A percentile compares a stretch with the other conserved stretches of the same genome.
Evolutionary conservation across 2,888 invertebrate species (phyloP).

Genomic region (Herminia tarsipennalis): DNA sequence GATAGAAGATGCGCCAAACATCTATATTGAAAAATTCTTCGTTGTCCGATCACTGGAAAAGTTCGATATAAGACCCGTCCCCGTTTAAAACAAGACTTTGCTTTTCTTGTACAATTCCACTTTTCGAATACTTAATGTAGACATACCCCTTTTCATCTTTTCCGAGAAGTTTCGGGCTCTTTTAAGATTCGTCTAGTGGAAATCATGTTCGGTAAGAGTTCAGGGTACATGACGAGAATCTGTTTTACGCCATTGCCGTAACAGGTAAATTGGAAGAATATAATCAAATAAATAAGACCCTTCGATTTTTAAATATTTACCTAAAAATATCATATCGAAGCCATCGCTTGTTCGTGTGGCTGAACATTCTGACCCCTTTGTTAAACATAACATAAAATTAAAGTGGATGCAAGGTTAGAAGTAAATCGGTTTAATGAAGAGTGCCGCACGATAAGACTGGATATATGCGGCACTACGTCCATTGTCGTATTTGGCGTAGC

Average conservation of each 20-base stretch:
- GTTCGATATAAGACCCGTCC: slow-evolving; percentile 72
- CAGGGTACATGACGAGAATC: slow-evolving; percentile 41
- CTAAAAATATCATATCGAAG: no score
- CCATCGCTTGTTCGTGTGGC: background rate
- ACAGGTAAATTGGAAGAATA: slow-evolving; percentile 58
- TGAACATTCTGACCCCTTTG: background rate
- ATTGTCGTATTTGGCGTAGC: slow-evolving; percentile 32
- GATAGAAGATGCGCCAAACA: slow-evolving; percentile 74
- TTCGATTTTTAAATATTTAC: no score
- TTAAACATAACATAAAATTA: background rate
- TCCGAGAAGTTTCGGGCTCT: slow-evolving; percentile 71
- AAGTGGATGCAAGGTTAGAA: slow-evolving; percentile 7
- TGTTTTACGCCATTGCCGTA: slow-evolving; percentile 47
- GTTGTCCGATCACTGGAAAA: slow-evolving; percentile 75
- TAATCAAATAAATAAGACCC: no score
- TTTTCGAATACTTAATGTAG: slow-evolving; percentile 81
- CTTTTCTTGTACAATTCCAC: slow-evolving; percentile 81
- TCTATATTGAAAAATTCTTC: slow-evolving; percentile 79
- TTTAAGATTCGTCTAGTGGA: slow-evolving; percentile 70
- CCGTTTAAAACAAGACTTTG: slow-evolving; percentile 81
- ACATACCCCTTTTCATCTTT: slow-evolving; percentile 77
- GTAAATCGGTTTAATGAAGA: slow-evolving; percentile 20
- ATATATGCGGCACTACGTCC: slow-evolving; percentile 25
- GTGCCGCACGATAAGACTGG: slow-evolving; percentile 24
- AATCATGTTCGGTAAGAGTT: slow-evolving; percentile 66